phyloP scores from a whole-genome alignment of 2,888 invertebrate genomes.

The Polia nebulosa region DNA sequence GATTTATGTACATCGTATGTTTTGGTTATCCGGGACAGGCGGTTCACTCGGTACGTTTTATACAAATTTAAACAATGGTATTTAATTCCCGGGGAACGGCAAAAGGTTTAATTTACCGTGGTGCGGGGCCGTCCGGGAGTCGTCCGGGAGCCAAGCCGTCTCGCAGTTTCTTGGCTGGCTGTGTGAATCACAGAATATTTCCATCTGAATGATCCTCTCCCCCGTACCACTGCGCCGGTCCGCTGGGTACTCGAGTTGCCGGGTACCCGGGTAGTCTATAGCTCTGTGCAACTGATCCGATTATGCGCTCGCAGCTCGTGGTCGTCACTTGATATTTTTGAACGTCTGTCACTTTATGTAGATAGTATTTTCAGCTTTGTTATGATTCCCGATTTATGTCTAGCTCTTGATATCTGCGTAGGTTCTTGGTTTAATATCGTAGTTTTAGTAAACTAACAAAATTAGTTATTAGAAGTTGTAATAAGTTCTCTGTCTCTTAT shows the following conservation, averaged over 20 bases:
- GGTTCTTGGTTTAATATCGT: background rate
- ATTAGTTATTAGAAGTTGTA: background rate
- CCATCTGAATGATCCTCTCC: background rate
- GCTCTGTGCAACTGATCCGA: slow-evolving; percentile 29
- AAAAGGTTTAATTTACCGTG: slow-evolving; percentile 48
- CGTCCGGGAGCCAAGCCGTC: background rate
- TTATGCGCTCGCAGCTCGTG: slow-evolving; percentile 28
- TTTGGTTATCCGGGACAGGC: background rate
- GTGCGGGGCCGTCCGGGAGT: background rate
- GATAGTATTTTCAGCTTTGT: slow-evolving; percentile 20
- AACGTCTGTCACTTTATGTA: slow-evolving; percentile 24
- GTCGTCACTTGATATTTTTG: slow-evolving; percentile 21
- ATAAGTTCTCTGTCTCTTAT: background rate
- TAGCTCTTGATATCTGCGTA: slow-evolving; percentile 1
- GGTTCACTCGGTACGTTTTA: slow-evolving; percentile 12
- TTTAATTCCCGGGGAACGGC: slow-evolving; percentile 44
- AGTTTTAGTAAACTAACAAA: background rate
- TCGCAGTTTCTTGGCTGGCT: slow-evolving; percentile 7
- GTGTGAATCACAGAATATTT: slow-evolving; percentile 4
- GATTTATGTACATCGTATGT: background rate
- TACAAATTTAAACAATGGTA: slow-evolving; percentile 42
- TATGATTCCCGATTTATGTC: slow-evolving; percentile 5
- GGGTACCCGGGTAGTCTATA: background rate
- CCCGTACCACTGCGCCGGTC: background rate
- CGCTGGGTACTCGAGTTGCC: background rate